Evolutionary conservation across 2,797 vertebrate genomes (phyloP), one percentile per base, ranked within the genome.

Genomic region (Gambusia yucatana): DNA sequence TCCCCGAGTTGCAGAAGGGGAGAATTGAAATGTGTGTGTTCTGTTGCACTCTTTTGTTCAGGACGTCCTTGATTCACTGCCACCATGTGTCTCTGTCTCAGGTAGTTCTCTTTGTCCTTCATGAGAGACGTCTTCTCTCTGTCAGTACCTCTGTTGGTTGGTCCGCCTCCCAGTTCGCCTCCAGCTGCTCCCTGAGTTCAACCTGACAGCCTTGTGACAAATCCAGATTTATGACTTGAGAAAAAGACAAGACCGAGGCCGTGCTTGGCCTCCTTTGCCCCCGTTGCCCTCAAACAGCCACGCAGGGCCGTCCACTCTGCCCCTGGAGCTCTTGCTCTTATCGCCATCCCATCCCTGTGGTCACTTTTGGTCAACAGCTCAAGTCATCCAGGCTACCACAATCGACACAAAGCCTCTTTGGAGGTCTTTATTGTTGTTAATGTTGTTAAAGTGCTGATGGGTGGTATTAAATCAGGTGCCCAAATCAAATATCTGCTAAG

Each of bases 321-420:
- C 77, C 72, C 41, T 30, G 39, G 65, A 75, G 83, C 50, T 55
- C 41, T 44, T 43, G 39, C 82, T 84, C 89, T 89, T 84, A 90
- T 87, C 88, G 50, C 79, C 82, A 89, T 84, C 84, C 83, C 84
- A 89, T 84, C 84, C 84, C 84, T 4, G 78, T 46, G 87, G 89
- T 91, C 85, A 86, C 79, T 28, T 75, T 81, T 88, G 82, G 90
- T 85, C 90, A 87, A 85, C 86, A 77, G 89, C 90, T 92, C 88
- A 77, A 92, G 89, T 90, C 89, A 90, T 91, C 91, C 80, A 83
- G 72, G 84, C 83, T 65, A 77, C 90, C 84, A 76, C 87, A 89
- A 92, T 92, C 92, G 84, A 92, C 92, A 85, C 85, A 88, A 91
- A 90, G 85, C 87, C 89, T 83, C 87, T 94, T 91, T 88, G 77